Evolutionary conservation across 2,797 vertebrate genomes (phyloP).

Genomic region (Odontamblyopus rebecca): DNA sequence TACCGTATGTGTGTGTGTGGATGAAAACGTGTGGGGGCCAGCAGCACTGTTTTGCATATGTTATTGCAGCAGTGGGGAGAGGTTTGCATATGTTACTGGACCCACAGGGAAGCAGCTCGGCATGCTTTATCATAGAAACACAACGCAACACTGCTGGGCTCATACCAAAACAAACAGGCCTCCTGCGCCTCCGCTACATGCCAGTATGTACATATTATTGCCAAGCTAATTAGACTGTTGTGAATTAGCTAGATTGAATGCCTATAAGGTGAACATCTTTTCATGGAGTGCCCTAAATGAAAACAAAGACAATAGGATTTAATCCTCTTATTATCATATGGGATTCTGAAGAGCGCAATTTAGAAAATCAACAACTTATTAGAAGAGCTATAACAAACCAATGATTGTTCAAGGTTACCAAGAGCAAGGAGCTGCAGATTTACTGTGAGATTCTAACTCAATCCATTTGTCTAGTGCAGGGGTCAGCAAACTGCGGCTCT

Average conservation of each 20-base stretch:
- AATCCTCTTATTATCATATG: constrained; percentile 32
- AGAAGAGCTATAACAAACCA: constrained; percentile 18
- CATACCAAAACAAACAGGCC: constrained; percentile 65
- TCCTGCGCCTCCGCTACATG: constrained; percentile 28
- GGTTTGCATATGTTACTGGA: constrained; percentile 76
- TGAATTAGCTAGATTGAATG: constrained; percentile 36
- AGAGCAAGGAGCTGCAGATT: constrained; percentile 5
- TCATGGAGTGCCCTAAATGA: constrained; percentile 24
- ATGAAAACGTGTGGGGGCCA: constrained; percentile 40
- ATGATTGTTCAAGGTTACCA: constrained; percentile 31
- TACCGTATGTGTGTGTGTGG: constrained; percentile 30
- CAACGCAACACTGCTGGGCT: constrained; percentile 49
- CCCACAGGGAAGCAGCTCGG: constrained; percentile 59
- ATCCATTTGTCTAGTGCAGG: background rate
- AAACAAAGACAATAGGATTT: constrained; percentile 14
- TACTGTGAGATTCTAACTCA: background rate
- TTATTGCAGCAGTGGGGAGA: constrained; percentile 68
- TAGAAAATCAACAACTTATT: constrained; percentile 31
- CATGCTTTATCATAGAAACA: constrained; percentile 71
- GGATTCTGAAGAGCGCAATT: constrained; percentile 16
- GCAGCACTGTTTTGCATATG: constrained; percentile 67
- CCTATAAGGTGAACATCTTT: constrained; percentile 43
- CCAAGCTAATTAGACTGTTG: constrained; percentile 51
- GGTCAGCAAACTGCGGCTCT: too few relatives aligned
- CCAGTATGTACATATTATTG: constrained; percentile 43